Percentiles rank a stretch among this genome's conserved stretches.
These are phyloP conservation scores for Adelges cooleyi DNA, from an alignment of 1,140 invertebrate genomes.

Conservation along the genomic window DNA sequence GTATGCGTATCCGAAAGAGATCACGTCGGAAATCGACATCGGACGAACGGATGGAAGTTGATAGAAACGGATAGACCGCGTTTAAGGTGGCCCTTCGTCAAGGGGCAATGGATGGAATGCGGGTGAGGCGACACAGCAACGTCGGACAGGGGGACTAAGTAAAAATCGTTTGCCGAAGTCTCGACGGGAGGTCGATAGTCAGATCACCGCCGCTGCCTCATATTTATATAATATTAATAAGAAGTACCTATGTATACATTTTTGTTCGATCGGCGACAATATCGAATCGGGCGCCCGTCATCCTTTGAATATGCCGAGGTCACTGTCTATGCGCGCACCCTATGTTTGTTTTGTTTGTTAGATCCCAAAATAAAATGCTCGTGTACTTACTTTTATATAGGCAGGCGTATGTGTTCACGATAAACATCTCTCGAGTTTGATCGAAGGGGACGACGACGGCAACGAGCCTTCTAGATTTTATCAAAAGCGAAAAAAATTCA, in stretches of 20 bases:
- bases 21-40: too few relatives aligned
- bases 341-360: background rate
- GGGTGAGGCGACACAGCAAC: too few relatives aligned
- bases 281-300: constrained; percentile 1
- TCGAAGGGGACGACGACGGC: background rate
- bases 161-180: background rate
- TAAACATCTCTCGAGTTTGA: constrained; percentile 6
- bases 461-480: background rate
- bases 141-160: too few relatives aligned
- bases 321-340: background rate
- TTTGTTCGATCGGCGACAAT: constrained; percentile 11
- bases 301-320: background rate
- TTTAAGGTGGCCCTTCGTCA: too few relatives aligned
- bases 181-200: constrained; percentile 5
- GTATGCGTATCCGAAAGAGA: too few relatives aligned
- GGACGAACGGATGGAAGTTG: too few relatives aligned
- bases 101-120: too few relatives aligned
- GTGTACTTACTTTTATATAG: too few relatives aligned
- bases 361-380: background rate
- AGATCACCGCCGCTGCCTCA: background rate
- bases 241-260: too few relatives aligned
- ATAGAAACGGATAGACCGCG: too few relatives aligned
- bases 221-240: background rate
- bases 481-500: background rate
- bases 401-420: background rate